Base-by-base conservation (phyloP, 2,888 invertebrate species). In the Galerucella nymphaeae region DNA sequence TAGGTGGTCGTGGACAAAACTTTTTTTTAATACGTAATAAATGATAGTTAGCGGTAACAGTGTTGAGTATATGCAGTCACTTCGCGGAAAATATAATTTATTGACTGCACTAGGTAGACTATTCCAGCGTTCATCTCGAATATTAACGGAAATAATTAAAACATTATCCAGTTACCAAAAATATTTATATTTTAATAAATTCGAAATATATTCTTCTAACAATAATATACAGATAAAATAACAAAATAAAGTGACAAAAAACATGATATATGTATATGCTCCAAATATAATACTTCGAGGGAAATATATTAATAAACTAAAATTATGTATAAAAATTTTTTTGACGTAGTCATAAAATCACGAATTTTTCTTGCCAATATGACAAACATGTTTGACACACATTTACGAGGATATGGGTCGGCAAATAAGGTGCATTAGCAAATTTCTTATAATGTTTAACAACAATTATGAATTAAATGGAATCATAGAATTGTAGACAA, bases 311-410 rank as follows among this genome's bases (percentile, higher is more conserved):
- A 55, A 55, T 66, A 57, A 59, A 41, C 30, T 74, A 74, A 61
- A 69, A 59, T 65, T 75, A 53, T 70, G 38, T 72, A 74, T 63
- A 75, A 76, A 75, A 72, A 72, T 74, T 72, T 30, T 73, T 75
- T 78, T 79, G 79, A 80, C 76, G 78, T 81, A 81, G 78, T 77
- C 76, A 75, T 70, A 72, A 73, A 76, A 81, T 81, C 80, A 81
- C 80, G 77, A 75, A 78, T 72, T 77, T 75, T 76, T 73, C 76
- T 79, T 81, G 81, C 80, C 81, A 81, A 78, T 79, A 80, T 81
- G 80, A 80, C 80, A 81, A 80, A 78, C 71, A 73, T 75, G 75
- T 59, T 13, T 64, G 67, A 62, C 45, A 73, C 45, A 73, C 70
- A 73, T 67, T 65, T 66, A 68, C 38, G 55, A 75, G 50, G 48